Percentiles rank a stretch among this genome's conserved stretches.
Evolutionary conservation across 2,888 invertebrate species (phyloP).

Genomic region (Pogonocherus hispidulus): DNA sequence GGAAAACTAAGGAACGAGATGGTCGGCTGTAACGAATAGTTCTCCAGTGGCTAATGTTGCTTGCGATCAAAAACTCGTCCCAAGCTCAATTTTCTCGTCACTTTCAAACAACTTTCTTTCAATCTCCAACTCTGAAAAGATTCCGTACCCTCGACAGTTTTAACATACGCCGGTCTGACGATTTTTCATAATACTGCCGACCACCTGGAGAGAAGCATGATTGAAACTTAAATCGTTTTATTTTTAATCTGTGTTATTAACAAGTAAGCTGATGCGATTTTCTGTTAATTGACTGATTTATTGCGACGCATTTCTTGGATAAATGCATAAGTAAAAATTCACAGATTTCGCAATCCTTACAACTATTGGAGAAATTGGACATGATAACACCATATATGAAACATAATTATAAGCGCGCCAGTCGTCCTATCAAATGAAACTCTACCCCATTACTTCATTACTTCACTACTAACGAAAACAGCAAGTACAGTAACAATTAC

Average conservation of each 20-base stretch:
- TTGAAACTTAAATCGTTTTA: constrained; percentile 29
- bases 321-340: too few species aligned
- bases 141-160: constrained; percentile 55
- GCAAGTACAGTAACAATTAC: too few species aligned
- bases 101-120: constrained; percentile 63
- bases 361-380: too few species aligned
- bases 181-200: constrained; percentile 32
- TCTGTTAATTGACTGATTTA: neutral
- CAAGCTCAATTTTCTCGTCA: constrained; percentile 62
- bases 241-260: neutral
- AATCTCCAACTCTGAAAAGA: constrained; percentile 60
- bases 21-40: constrained; percentile 57
- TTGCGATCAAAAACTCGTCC: constrained; percentile 63
- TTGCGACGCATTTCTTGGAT: neutral
- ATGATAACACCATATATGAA: too few species aligned
- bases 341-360: too few species aligned
- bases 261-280: neutral
- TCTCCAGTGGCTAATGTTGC: constrained; percentile 62
- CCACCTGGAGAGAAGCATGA: constrained; percentile 23
- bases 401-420: too few species aligned
- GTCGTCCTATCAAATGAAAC: too few species aligned
- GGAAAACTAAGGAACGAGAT: constrained; percentile 51
- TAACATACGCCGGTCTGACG: constrained; percentile 47
- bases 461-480: too few species aligned
- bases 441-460: too few species aligned